phyloP scores from a whole-genome alignment of 2,113 vertebrate species.

The Myiozetetes cayanensis region DNA sequence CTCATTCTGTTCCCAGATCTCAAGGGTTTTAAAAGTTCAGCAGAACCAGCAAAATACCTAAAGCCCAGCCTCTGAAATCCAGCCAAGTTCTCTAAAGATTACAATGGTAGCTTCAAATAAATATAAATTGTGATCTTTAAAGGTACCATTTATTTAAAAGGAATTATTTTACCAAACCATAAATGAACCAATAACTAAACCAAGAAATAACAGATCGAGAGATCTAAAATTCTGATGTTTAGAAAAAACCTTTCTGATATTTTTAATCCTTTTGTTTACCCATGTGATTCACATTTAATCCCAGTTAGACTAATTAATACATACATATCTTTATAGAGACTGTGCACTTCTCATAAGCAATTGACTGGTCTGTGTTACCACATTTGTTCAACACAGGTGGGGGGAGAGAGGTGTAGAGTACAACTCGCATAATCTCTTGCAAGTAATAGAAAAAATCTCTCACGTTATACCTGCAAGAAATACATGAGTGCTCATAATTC shows the following conservation, averaged over 20 bases:
- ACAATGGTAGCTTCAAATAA: conserved; percentile 50
- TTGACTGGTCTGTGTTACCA: background rate
- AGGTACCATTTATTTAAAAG: conserved; percentile 34
- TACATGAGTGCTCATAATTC: conserved; percentile 29
- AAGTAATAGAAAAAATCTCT: background rate
- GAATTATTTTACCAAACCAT: conserved; percentile 34
- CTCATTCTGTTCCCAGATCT: conserved; percentile 24
- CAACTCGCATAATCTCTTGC: background rate
- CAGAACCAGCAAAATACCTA: conserved; percentile 63
- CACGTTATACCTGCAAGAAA: conserved; percentile 15
- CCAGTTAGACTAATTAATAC: background rate
- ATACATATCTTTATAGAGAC: background rate
- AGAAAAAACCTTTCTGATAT: background rate
- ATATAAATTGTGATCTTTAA: conserved; percentile 41
- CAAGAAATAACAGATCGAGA: conserved; percentile 11
- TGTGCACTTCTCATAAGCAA: background rate
- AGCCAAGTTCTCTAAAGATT: conserved; percentile 56
- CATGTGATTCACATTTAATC: background rate
- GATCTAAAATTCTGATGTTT: background rate
- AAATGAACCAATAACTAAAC: conserved; percentile 19
- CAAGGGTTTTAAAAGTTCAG: conserved; percentile 57
- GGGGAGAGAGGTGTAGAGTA: background rate
- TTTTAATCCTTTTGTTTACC: background rate
- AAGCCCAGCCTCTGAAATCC: conserved; percentile 32
- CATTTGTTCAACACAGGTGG: background rate